Evolutionary conservation across 2,888 invertebrate species (phyloP).

Genomic region (Zaprionus obscuricornis): DNA sequence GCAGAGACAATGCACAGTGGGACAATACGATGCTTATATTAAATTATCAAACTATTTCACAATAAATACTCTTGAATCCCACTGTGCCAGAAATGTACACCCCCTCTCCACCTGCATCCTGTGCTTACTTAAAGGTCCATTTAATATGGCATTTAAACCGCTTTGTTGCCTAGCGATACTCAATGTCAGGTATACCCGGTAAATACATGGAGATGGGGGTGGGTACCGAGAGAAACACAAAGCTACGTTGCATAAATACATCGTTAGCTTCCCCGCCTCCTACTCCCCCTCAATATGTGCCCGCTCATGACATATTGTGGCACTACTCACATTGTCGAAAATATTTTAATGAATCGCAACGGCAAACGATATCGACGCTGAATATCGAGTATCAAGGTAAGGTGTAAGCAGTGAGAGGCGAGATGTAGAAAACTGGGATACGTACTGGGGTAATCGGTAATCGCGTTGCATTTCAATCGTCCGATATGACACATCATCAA

Average conservation of each 20-base stretch:
- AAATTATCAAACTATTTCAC: no score
- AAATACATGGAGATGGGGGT: no score
- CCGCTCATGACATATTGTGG: neutral
- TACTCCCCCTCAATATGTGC: no score
- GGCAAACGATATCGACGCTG: conserved; percentile 7
- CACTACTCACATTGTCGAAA: conserved; percentile 52
- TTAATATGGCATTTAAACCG: conserved; percentile 65
- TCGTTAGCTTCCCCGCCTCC: neutral
- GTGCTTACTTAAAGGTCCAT: conserved; percentile 48
- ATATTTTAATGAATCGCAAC: conserved; percentile 70
- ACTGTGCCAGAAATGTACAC: no score
- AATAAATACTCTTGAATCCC: no score
- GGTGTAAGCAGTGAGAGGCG: no score
- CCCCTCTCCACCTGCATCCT: conserved; percentile 1
- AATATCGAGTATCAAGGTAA: no score
- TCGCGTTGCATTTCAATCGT: conserved; percentile 66
- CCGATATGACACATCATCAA: conserved; percentile 75
- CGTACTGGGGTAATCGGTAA: conserved; percentile 4
- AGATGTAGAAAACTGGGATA: neutral
- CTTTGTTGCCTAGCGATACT: conserved; percentile 66
- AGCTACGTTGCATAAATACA: conserved; percentile 19
- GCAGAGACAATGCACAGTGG: conserved; percentile 10
- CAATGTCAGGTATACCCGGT: conserved; percentile 39
- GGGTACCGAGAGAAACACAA: no score
- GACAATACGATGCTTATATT: no score